Conservation (phyloP, 2,888 invertebrate species). For the Caenorhabditis macrosperma region DNA sequence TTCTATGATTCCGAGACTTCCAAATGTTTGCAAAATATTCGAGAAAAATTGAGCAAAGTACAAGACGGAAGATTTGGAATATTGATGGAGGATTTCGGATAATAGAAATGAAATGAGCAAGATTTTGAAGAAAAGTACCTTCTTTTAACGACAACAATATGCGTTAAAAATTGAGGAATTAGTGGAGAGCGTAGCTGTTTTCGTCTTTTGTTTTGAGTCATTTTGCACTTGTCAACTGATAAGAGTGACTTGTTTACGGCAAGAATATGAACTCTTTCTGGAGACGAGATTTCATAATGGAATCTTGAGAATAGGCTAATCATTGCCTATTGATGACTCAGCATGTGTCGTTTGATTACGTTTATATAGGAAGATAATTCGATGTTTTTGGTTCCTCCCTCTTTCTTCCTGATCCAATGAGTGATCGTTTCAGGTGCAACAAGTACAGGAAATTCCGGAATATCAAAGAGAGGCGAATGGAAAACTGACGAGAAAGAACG, state of each 20-base stretch:
- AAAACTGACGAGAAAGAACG: neutral
- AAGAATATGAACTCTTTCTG: neutral
- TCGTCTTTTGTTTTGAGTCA: slow-evolving; percentile 35
- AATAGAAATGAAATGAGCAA: no score
- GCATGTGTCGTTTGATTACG: no score
- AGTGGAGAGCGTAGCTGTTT: slow-evolving; percentile 3
- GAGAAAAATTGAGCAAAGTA: no score
- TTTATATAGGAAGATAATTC: no score
- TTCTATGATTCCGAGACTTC: no score
- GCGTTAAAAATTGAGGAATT: slow-evolving; percentile 18
- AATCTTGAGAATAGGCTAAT: neutral
- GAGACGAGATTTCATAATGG: neutral
- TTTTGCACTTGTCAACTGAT: slow-evolving; percentile 41
- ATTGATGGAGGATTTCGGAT: no score
- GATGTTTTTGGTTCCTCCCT: no score
- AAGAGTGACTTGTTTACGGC: slow-evolving; percentile 29
- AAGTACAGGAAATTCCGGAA: neutral
- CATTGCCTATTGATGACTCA: no score
- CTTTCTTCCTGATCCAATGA: no score
- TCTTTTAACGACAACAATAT: neutral
- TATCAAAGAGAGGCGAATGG: neutral
- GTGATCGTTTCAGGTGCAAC: no score
- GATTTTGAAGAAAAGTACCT: neutral
- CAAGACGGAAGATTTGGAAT: no score
- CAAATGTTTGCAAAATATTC: no score